Percentiles rank a stretch among this genome's conserved stretches.
phyloP scores from a whole-genome alignment of 2,888 invertebrate genomes.

The Rhingia rostrata region DNA sequence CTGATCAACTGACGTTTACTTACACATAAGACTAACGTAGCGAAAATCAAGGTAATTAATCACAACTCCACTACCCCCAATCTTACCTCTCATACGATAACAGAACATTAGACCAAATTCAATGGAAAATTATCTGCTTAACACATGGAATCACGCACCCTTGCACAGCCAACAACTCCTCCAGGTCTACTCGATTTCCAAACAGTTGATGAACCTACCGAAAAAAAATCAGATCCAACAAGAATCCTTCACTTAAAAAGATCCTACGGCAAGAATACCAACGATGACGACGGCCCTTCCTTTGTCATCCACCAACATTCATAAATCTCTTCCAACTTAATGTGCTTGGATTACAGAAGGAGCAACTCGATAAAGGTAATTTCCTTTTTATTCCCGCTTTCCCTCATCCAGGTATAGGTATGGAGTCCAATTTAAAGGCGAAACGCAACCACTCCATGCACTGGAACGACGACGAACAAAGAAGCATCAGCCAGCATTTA shows the following conservation, averaged over 20 bases:
- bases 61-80: constrained; percentile 32
- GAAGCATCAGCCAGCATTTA: constrained; percentile 60
- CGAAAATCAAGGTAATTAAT: constrained; percentile 49
- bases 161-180: constrained; percentile 4
- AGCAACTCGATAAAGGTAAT: constrained; percentile 62
- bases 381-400: constrained; percentile 17
- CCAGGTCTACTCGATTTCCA: not conserved
- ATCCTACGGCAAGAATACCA: constrained; percentile 8
- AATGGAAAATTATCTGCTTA: constrained; percentile 70
- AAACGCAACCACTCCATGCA: constrained; percentile 9
- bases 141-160: constrained; percentile 64
- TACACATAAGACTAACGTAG: not conserved
- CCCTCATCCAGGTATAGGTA: not conserved
- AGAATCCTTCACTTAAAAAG: constrained; percentile 34
- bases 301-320: constrained; percentile 30
- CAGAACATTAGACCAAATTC: constrained; percentile 52
- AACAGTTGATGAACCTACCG: constrained; percentile 21
- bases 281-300: not conserved
- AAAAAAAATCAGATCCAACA: constrained; percentile 3
- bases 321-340: constrained; percentile 62
- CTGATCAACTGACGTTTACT: no score
- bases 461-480: constrained; percentile 28
- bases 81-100: no score
- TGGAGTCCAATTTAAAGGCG: constrained; percentile 34
- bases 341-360: constrained; percentile 49